Base-by-base conservation (phyloP, 2,888 invertebrate species). In the Latrodectus hesperus region DNA sequence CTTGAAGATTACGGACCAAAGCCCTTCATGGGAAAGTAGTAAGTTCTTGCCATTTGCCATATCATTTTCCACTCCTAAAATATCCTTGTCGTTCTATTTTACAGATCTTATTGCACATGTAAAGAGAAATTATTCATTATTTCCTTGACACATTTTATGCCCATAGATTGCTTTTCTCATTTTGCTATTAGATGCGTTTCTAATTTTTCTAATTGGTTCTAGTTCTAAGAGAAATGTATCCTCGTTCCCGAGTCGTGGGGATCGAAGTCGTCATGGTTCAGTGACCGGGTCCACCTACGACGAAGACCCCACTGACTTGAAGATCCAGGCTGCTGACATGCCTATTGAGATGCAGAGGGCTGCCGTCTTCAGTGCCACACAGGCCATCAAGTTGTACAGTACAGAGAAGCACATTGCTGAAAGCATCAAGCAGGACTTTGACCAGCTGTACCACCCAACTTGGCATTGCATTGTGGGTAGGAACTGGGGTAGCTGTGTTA, bases 381-480 rank as follows among this genome's bases (percentile, higher is more conserved):
- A 90, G 64, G 90, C 90, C n/a, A 71, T 90, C 11, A 89, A 88
- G 52, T 72, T 90, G 10, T 90, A 89, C 84, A 90, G 86, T 11
- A 90, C 90, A 3, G 90, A 90, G 78, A 90, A 90, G 51, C 90
- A 90, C 52, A 90, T 91, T 17, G 91, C 91, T 0, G 91, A 90
- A 71, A 90, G 90, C 75, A 89, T 91, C 72, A 91, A 91, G 73
- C 90, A 91, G 74, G 90, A 90, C 77, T 91, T 91, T 73, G 90
- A 90, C 76, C 88, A 89, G 38, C 71, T 89, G 71, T 91, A 90
- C 74, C 81, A 88, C 16, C 90, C 91, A 14, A 91, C 91, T 26
- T 91, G 91, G 91, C 91, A 91, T 77, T 91, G 91, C 81, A 90
- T 91, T n/a, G 91, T 91, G n/a, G 91, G 91, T 10, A 80, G 90